Conservation (phyloP, 2,888 invertebrate genomes). For the Cosmia pyralina region DNA sequence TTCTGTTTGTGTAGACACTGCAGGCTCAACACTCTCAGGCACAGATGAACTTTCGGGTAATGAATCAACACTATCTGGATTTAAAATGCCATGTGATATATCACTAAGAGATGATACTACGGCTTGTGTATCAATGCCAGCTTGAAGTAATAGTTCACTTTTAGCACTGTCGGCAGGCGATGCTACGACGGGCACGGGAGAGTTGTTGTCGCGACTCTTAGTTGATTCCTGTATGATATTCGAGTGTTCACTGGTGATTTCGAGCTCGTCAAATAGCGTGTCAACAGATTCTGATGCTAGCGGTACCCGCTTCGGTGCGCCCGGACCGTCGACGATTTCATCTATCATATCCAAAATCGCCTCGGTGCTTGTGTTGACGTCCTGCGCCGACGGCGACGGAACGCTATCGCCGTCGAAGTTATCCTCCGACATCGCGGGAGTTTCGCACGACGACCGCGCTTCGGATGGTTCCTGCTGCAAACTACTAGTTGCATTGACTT, state of each 20-base stretch:
- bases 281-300: slow-evolving; percentile 60
- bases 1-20: slow-evolving; percentile 50
- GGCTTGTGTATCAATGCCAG: slow-evolving; percentile 29
- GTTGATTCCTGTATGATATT: slow-evolving; percentile 62
- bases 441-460: slow-evolving; percentile 78
- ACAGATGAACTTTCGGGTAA: slow-evolving; percentile 69
- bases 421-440: slow-evolving; percentile 85
- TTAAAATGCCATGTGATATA: slow-evolving; percentile 51
- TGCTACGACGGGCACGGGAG: slow-evolving; percentile 57
- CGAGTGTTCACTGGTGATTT: slow-evolving; percentile 49
- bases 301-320: slow-evolving; percentile 82
- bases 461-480: slow-evolving; percentile 80
- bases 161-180: slow-evolving; percentile 70
- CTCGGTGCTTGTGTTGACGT: slow-evolving; percentile 88
- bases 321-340: slow-evolving; percentile 87
- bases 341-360: slow-evolving; percentile 89
- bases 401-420: slow-evolving; percentile 87
- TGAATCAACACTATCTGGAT: slow-evolving; percentile 67
- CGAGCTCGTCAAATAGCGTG: slow-evolving; percentile 50
- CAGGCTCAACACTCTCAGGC: slow-evolving; percentile 38
- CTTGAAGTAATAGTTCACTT: slow-evolving; percentile 65
- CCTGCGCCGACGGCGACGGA: slow-evolving; percentile 86
- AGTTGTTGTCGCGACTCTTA: slow-evolving; percentile 45
- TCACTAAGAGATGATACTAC: slow-evolving; percentile 56
- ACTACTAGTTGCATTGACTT: slow-evolving; percentile 84